A percentile compares a stretch with the other conserved stretches of the same genome.
These are phyloP conservation scores for Neelides sp. DNA, from an alignment of 1,140 invertebrate species.

Conservation along the genomic window DNA sequence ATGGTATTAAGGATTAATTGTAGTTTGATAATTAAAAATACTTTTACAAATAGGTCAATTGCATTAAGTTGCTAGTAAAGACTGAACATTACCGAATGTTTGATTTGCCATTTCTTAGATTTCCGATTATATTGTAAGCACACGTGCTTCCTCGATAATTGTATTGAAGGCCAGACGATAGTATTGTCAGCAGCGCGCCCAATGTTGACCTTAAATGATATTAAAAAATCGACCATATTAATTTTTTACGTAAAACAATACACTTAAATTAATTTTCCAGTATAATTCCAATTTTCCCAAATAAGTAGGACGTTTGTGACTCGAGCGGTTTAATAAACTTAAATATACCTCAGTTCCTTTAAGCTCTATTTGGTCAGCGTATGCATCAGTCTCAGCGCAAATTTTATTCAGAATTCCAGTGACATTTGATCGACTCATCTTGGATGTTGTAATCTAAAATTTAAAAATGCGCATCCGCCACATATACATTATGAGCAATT, in stretches of 20 bases:
- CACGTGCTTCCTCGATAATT: constrained; percentile 22
- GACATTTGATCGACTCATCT: no score
- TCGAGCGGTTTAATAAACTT: no score
- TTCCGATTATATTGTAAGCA: constrained; percentile 16
- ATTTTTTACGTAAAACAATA: no score
- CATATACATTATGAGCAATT: no score
- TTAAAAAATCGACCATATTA: neutral
- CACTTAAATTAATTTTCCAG: neutral
- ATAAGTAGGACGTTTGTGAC: no score
- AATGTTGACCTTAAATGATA: constrained; percentile 8
- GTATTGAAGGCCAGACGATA: constrained; percentile 15
- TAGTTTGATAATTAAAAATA: neutral
- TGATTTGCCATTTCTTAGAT: constrained; percentile 17
- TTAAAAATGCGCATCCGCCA: no score
- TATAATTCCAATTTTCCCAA: neutral
- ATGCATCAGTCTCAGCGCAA: neutral
- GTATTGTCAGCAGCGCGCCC: constrained; percentile 14
- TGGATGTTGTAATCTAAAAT: no score
- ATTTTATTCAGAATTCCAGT: no score
- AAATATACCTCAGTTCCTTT: constrained; percentile 9
- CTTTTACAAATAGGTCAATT: neutral
- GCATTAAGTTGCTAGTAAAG: neutral
- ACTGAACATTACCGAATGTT: constrained; percentile 16
- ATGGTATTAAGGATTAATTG: neutral
- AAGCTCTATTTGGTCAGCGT: neutral